phyloP scores from a whole-genome alignment of 2,113 vertebrate genomes.

The Charina bottae region DNA sequence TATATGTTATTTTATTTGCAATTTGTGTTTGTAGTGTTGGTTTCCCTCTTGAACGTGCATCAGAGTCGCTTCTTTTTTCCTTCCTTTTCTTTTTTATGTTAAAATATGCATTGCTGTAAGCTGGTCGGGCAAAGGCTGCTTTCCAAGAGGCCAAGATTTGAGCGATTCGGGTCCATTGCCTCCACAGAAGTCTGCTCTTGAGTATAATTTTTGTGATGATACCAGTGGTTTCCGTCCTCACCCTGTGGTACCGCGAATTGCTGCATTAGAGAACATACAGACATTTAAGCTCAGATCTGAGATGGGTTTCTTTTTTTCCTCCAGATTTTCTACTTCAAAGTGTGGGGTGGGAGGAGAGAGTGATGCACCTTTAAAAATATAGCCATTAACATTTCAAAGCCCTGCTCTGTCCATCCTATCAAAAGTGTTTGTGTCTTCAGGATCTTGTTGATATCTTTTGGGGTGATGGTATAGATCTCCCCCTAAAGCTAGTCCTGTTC shows the following conservation, averaged over 20 bases:
- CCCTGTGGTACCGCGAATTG: not conserved
- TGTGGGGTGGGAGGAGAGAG: not conserved
- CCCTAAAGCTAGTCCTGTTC: slow-evolving; percentile 19
- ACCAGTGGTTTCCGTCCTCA: too few relatives aligned
- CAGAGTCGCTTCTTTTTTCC: not conserved
- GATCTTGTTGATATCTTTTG: slow-evolving; percentile 46
- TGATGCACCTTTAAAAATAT: slow-evolving; percentile 35
- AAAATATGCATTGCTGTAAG: slow-evolving; percentile 51
- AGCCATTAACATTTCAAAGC: not conserved
- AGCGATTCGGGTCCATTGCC: not conserved
- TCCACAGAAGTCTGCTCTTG: slow-evolving; percentile 1
- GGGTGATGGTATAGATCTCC: slow-evolving; percentile 8
- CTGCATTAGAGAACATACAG: not conserved
- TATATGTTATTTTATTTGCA: not conserved
- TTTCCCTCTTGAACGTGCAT: not conserved
- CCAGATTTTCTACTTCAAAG: fast-evolving
- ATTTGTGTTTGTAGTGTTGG: not conserved
- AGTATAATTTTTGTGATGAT: not conserved
- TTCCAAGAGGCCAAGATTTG: slow-evolving; percentile 28
- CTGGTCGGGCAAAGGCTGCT: slow-evolving; percentile 56
- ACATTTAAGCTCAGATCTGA: slow-evolving; percentile 36
- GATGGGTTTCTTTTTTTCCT: fast-evolving
- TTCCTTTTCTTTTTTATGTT: slow-evolving; percentile 9
- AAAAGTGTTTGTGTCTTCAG: slow-evolving; percentile 9
- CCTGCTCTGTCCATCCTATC: not conserved